Conservation (phyloP, 1,140 invertebrate genomes). For the Macrotrachela quadricornifera region DNA sequence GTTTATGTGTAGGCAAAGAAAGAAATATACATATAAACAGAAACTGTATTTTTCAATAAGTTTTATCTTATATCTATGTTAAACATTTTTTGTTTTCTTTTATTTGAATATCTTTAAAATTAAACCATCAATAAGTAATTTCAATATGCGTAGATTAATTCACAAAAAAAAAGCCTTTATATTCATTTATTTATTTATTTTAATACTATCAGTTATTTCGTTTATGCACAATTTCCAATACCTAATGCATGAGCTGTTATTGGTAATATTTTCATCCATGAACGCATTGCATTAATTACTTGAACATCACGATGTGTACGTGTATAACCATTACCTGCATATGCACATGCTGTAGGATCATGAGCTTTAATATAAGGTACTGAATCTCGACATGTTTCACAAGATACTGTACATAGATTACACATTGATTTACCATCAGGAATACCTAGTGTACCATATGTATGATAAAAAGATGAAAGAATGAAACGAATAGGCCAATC, state of each 20-base stretch:
- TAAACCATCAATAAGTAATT: too few relatives aligned
- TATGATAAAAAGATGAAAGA: constrained; percentile 7
- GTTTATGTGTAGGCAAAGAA: too few relatives aligned
- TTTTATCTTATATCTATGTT: too few relatives aligned
- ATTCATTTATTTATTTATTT: too few relatives aligned
- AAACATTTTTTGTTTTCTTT: too few relatives aligned
- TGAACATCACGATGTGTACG: constrained; percentile 5
- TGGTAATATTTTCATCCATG: constrained; percentile 2
- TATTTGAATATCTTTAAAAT: too few relatives aligned
- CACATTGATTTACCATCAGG: constrained; percentile 6
- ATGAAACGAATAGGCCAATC: constrained; percentile 9
- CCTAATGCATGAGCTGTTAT: not conserved
- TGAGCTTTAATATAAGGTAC: constrained; percentile 4
- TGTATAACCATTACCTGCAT: constrained; percentile 4
- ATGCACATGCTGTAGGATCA: constrained; percentile 2
- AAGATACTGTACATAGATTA: constrained; percentile 1
- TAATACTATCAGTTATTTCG: too few relatives aligned
- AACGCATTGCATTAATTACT: constrained; percentile 5
- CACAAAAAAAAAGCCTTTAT: too few relatives aligned
- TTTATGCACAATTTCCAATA: not conserved
- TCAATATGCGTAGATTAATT: too few relatives aligned
- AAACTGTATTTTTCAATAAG: too few relatives aligned
- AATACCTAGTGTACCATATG: constrained; percentile 1
- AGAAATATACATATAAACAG: too few relatives aligned
- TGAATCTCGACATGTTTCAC: not conserved